phyloP scores from a whole-genome alignment of 2,888 invertebrate genomes.

The Melieria crassipennis region DNA sequence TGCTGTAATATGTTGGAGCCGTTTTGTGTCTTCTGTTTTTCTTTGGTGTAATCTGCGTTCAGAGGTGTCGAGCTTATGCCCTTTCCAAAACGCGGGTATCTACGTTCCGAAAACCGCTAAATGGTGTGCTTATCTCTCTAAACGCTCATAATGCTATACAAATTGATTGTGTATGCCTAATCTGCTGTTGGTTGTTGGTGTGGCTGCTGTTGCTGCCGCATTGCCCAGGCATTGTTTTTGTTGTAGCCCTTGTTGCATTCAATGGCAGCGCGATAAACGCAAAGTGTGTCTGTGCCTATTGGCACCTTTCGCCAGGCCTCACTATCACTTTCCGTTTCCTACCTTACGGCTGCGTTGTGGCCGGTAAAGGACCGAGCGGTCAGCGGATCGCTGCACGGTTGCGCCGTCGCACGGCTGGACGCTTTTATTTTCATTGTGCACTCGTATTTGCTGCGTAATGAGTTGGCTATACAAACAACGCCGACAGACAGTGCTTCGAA shows the following conservation, averaged over 20 bases:
- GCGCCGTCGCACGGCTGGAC: not conserved
- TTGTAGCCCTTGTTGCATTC: slow-evolving; percentile 1
- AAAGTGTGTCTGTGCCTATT: not conserved
- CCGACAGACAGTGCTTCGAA: not conserved
- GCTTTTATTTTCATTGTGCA: slow-evolving; percentile 9
- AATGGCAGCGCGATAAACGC: not conserved
- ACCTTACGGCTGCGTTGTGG: not conserved
- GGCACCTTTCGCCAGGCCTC: not conserved
- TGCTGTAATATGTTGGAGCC: no score
- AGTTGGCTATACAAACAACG: slow-evolving; percentile 24
- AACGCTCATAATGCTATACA: slow-evolving; percentile 55
- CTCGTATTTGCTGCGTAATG: slow-evolving; percentile 25
- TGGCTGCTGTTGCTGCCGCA: slow-evolving; percentile 16
- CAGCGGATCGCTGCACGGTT: not conserved
- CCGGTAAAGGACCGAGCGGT: slow-evolving; percentile 4
- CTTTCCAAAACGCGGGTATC: slow-evolving; percentile 56
- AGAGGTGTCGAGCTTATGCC: slow-evolving; percentile 49
- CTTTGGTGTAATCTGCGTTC: slow-evolving; percentile 27
- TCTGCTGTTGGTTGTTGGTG: slow-evolving; percentile 38
- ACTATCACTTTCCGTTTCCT: slow-evolving; percentile 19
- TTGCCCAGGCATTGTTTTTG: slow-evolving; percentile 1
- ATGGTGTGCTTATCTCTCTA: slow-evolving; percentile 61
- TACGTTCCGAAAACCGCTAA: slow-evolving; percentile 58
- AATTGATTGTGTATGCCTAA: slow-evolving; percentile 56
- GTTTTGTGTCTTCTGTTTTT: not conserved